phyloP scores from a whole-genome alignment of 2,797 vertebrate species.

The Eulemur albifrons region DNA sequence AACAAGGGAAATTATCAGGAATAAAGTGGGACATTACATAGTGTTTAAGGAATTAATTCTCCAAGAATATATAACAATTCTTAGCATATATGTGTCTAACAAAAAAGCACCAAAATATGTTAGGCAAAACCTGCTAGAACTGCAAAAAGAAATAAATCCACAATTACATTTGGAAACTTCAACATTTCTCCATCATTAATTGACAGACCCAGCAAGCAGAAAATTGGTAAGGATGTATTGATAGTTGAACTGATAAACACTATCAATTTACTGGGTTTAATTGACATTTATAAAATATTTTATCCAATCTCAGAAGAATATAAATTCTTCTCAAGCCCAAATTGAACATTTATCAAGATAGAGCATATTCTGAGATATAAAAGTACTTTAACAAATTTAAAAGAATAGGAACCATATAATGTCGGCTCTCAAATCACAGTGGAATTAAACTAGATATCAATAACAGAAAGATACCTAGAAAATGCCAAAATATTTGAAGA shows the following conservation, averaged over 20 bases:
- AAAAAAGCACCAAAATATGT: neutral
- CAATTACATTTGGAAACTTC: neutral
- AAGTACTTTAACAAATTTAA: neutral
- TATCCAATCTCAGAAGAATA: neutral
- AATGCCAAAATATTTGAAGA: neutral
- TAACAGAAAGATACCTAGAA: neutral
- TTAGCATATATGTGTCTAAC: neutral
- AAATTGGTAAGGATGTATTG: neutral
- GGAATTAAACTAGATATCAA: neutral
- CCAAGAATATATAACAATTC: neutral
- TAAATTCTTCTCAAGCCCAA: neutral
- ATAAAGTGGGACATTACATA: neutral
- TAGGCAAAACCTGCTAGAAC: neutral
- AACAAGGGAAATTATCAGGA: neutral
- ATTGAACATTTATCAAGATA: neutral
- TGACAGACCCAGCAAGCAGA: neutral
- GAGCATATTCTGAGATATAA: neutral
- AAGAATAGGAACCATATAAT: neutral
- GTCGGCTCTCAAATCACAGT: neutral
- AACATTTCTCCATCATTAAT: neutral
- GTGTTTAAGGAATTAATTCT: neutral
- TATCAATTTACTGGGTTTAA: neutral
- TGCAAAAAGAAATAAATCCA: neutral
- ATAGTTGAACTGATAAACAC: neutral
- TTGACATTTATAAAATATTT: neutral